Evolutionary conservation across 2,888 invertebrate species (phyloP).

Genomic region (Deilephila elpenor): DNA sequence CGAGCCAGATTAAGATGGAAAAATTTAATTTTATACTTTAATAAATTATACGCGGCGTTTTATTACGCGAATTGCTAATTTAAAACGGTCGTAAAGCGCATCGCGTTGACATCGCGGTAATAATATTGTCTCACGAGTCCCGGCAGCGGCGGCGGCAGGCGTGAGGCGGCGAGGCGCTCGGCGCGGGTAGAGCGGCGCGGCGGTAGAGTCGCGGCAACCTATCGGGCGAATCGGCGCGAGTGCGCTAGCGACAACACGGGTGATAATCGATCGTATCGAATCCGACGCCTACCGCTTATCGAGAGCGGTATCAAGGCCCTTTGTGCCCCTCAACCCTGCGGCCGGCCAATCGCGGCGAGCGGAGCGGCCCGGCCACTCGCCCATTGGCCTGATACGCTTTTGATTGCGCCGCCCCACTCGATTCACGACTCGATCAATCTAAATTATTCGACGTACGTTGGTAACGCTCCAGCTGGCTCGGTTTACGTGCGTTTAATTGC

Average conservation of each 20-base stretch:
- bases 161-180: constrained; percentile 11
- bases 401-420: constrained; percentile 82
- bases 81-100: constrained; percentile 9
- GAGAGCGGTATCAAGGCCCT: constrained; percentile 81
- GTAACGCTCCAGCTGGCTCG: constrained; percentile 62
- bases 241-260: constrained; percentile 53
- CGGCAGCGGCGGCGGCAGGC: neutral
- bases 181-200: neutral
- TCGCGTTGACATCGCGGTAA: constrained; percentile 26
- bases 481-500: constrained; percentile 56
- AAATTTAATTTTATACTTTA: constrained; percentile 41
- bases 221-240: constrained; percentile 11
- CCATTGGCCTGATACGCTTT: constrained; percentile 81
- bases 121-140: constrained; percentile 27
- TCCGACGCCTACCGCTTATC: constrained; percentile 80
- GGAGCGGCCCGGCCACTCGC: constrained; percentile 58
- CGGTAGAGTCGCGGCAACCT: neutral
- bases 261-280: constrained; percentile 79
- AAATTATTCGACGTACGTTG: constrained; percentile 73
- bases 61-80: constrained; percentile 41
- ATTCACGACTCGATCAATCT: constrained; percentile 81
- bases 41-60: constrained; percentile 39
- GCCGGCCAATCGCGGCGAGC: constrained; percentile 68
- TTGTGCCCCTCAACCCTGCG: constrained; percentile 72
- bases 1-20: constrained; percentile 59